phyloP scores from a whole-genome alignment of 2,113 vertebrate genomes.

The Tetraodon nigroviridis region DNA sequence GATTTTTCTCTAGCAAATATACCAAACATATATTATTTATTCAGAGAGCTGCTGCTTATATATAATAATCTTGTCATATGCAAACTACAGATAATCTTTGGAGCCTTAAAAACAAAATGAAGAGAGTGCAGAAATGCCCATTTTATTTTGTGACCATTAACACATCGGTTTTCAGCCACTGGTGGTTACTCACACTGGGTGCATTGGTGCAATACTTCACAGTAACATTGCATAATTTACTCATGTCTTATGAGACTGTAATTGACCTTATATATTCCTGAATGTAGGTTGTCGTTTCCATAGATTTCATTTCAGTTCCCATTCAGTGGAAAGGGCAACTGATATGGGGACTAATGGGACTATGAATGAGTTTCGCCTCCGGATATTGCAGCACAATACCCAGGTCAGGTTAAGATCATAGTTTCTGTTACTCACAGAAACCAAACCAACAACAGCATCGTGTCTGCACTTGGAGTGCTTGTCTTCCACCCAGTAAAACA shows the following conservation, averaged over 20 bases:
- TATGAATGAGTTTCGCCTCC: constrained; percentile 4
- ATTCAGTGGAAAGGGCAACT: constrained; percentile 3
- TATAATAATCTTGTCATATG: no score
- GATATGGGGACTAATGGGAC: constrained; percentile 12
- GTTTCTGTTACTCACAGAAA: constrained; percentile 8
- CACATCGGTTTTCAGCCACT: not conserved
- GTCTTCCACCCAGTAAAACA: constrained; percentile 20
- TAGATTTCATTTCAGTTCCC: constrained; percentile 18
- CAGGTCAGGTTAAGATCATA: constrained; percentile 31
- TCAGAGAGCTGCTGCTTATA: not conserved
- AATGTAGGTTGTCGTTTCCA: not conserved
- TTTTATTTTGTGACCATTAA: not conserved
- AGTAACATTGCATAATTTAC: no score
- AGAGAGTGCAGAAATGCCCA: not conserved
- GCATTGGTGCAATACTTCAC: no score
- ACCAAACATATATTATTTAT: no score
- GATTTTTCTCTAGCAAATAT: not conserved
- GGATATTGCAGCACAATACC: constrained; percentile 12
- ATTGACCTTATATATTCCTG: not conserved
- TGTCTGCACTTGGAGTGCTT: constrained; percentile 9
- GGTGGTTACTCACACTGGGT: no score
- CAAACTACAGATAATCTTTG: not conserved
- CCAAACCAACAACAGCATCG: constrained; percentile 7
- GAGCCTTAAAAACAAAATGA: not conserved
- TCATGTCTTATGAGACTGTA: not conserved